phyloP scores from a whole-genome alignment of 2,797 vertebrate genomes.

The Morelia viridis region DNA sequence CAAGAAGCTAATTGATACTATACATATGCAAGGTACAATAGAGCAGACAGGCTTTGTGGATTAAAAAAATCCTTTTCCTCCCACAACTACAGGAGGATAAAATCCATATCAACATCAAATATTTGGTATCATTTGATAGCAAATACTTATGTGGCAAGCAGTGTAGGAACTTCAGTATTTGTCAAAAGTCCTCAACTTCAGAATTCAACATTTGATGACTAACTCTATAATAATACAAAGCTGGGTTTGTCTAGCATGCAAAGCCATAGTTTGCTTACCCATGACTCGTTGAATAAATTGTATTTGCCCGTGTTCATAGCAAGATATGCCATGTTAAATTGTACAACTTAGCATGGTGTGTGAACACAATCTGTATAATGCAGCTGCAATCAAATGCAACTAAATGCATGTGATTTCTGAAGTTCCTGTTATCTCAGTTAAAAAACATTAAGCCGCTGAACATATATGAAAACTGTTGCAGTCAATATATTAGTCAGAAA shows the following conservation, averaged over 20 bases:
- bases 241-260: not conserved
- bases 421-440: not conserved
- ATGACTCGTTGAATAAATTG: not conserved
- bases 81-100: not conserved
- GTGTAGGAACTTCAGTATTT: not conserved
- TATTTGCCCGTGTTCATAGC: not conserved
- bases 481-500: constrained; percentile 28
- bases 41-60: not conserved
- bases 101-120: not conserved
- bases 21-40: not conserved
- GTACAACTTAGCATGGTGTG: not conserved
- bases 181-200: not conserved
- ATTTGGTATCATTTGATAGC: not conserved
- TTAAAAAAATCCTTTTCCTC: not conserved
- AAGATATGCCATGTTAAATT: not conserved
- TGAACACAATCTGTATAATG: not conserved
- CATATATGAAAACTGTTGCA: not conserved
- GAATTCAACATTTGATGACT: not conserved
- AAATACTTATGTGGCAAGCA: not conserved
- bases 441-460: not conserved
- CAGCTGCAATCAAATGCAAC: not conserved
- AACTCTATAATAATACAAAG: not conserved
- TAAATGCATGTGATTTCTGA: not conserved
- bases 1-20: not conserved
- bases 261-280: not conserved